Percentiles rank a stretch among this genome's conserved stretches.
These are phyloP conservation scores for Pomatostomus ruficeps DNA, from an alignment of 2,113 vertebrate species.

Conservation along the genomic window DNA sequence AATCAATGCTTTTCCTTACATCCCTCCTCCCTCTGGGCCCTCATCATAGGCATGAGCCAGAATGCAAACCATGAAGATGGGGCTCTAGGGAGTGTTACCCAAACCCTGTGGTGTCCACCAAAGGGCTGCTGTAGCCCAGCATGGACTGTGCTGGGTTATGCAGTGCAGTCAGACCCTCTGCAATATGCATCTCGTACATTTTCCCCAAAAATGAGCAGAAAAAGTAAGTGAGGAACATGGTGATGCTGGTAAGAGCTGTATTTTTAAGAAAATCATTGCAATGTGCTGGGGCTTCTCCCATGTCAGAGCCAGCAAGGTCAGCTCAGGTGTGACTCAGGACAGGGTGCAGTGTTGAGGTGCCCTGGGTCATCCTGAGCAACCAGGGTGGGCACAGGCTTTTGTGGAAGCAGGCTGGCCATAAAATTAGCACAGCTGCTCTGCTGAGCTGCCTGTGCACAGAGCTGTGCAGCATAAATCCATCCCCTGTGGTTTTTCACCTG, in stretches of 20 bases:
- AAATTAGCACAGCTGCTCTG: background rate
- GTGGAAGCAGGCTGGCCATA: background rate
- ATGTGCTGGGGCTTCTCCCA: fast-evolving
- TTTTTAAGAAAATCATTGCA: background rate
- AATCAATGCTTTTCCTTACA: background rate
- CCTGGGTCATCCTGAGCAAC: background rate
- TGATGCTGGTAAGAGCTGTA: background rate
- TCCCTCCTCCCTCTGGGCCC: background rate
- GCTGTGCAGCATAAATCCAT: background rate
- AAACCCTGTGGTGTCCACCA: background rate
- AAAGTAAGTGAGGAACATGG: background rate
- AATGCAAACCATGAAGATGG: background rate
- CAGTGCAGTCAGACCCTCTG: background rate
- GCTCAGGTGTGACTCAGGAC: background rate
- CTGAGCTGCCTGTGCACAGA: background rate
- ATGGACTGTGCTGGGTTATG: background rate
- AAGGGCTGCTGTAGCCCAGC: background rate
- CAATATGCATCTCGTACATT: background rate
- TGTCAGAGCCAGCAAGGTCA: background rate
- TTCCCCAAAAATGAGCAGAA: background rate
- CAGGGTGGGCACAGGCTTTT: background rate
- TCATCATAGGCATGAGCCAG: background rate
- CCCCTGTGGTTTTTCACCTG: background rate
- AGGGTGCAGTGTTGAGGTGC: background rate
- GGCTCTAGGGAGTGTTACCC: background rate